A percentile compares a stretch with the other conserved stretches of the same genome.
Evolutionary conservation across 2,797 vertebrate genomes (phyloP).

Genomic region (Gallinago nigripennis): DNA sequence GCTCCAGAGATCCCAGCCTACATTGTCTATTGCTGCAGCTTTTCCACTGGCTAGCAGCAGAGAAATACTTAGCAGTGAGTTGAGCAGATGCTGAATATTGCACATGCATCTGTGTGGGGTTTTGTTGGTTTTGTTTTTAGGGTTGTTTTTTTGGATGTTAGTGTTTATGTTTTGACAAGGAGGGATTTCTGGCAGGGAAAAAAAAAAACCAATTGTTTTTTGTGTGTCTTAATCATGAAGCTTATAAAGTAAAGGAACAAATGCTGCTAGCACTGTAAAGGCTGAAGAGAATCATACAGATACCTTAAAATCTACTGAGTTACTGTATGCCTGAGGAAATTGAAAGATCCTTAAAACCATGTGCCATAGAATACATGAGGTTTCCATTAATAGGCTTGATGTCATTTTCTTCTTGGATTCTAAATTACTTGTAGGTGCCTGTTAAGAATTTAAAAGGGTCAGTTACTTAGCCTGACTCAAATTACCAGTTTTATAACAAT

Average conservation of each 20-base stretch:
- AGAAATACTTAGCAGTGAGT: neutral
- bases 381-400: neutral
- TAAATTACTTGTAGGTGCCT: neutral
- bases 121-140: neutral
- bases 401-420: neutral
- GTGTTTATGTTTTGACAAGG: neutral
- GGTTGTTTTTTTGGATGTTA: neutral
- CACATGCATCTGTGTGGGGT: neutral
- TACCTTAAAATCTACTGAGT: neutral
- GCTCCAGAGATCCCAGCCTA: neutral
- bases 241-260: neutral
- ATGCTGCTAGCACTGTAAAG: neutral
- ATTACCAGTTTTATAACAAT: neutral
- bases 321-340: neutral
- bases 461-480: neutral
- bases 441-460: neutral
- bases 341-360: neutral
- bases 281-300: neutral
- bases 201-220: accelerated
- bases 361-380: neutral
- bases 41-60: neutral
- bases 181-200: neutral
- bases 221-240: neutral
- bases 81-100: neutral
- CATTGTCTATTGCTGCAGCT: neutral